Conservation (phyloP, 2,113 vertebrate genomes). For the Austrofundulus limnaeus region DNA sequence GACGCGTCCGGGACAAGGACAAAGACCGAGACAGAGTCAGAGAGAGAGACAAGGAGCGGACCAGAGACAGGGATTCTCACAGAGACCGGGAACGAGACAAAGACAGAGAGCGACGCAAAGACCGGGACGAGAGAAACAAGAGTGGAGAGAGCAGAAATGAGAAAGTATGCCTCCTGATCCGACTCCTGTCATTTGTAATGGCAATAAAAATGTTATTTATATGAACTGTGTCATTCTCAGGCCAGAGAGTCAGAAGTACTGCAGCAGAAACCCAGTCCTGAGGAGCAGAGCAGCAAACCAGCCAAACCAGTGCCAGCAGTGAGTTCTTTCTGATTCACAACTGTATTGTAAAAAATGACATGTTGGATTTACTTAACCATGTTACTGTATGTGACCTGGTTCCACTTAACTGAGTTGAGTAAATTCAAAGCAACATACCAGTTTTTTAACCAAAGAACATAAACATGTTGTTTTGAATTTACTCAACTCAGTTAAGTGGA, state of each 20-base stretch:
- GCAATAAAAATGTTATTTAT: not conserved
- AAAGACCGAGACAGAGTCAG: slow-evolving; percentile 57
- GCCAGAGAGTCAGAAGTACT: slow-evolving; percentile 56
- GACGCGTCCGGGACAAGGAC: slow-evolving; percentile 63
- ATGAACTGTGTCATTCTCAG: slow-evolving; percentile 39
- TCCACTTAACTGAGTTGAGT: no score
- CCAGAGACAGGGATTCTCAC: slow-evolving; percentile 52
- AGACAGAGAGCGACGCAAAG: slow-evolving; percentile 48
- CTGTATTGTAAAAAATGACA: no score
- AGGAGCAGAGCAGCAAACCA: slow-evolving; percentile 59
- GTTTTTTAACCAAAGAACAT: no score
- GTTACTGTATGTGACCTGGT: no score
- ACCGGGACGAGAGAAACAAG: slow-evolving; percentile 40
- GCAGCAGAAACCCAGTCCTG: slow-evolving; percentile 39
- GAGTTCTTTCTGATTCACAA: slow-evolving; percentile 16
- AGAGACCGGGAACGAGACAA: slow-evolving; percentile 53
- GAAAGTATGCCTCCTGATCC: slow-evolving; percentile 51
- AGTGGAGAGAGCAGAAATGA: slow-evolving; percentile 34
- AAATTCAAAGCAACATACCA: no score
- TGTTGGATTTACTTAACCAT: no score
- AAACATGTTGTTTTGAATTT: no score
- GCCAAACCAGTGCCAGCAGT: slow-evolving; percentile 64
- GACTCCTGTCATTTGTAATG: not conserved
- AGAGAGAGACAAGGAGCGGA: slow-evolving; percentile 65
- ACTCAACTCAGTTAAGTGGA: no score